Evolutionary conservation across 2,113 vertebrate genomes (phyloP), one percentile per base, ranked within the genome.

Genomic region (Propithecus coquereli): DNA sequence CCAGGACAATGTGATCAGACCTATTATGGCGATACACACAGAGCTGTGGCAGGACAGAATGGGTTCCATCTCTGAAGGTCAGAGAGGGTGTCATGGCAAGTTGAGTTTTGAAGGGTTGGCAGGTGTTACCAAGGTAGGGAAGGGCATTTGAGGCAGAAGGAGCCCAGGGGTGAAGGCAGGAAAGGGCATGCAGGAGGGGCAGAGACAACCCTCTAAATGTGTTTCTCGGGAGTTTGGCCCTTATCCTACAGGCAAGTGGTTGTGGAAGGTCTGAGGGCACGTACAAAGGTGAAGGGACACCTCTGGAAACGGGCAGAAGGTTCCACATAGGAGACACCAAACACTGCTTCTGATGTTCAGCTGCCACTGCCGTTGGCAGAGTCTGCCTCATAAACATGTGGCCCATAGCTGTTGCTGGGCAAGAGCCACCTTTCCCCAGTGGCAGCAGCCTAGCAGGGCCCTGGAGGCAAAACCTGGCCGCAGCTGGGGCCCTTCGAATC

Each of bases 1-100:
- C 37, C 47, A 65, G 79, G 52, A 45, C 52, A 45, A 32, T 1
- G 25, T 7, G 54, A 45, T 65, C 61, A 25, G 9, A 9, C n/a
- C 22, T 63, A 9, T 14, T 8, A n/a, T 34, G n/a, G 54, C 0
- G 32, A 50, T 7, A 4, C 4, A 1, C 0, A 13, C 1, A 2
- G 54, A 79, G 16, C 0, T 34, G 43, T 32, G 27, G 59, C 25
- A 70, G n/a, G 52, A 37, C 34, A 66, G 32, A 20, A 20, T 59
- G 34, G 4, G 3, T 57, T 52, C 50, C 13, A 4, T 30, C 20
- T 85, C 40, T 37, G 23, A 17, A 27, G 68, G n/a, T 45, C 80
- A 47, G 40, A 85, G 54, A 4, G 74, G 43, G 20, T 1, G 17
- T 32, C 10, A 0, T 10, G 11, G 79, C 3, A 20, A 79, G 14